A percentile compares a stretch with the other conserved stretches of the same genome.
phyloP scores from a whole-genome alignment of 2,113 vertebrate genomes.

The Riparia riparia region DNA sequence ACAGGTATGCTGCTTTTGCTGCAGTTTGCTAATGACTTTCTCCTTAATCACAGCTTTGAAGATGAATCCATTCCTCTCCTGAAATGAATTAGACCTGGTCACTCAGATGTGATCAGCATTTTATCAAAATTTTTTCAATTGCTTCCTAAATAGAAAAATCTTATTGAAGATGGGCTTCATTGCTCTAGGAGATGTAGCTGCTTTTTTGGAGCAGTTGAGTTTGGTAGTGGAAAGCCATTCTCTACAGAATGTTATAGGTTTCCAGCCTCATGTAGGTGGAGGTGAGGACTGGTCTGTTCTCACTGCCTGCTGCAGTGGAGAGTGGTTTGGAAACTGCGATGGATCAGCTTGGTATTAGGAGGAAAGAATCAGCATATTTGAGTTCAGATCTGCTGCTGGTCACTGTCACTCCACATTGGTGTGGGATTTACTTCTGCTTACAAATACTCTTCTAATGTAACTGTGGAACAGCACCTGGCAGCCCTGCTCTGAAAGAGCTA shows the following conservation, averaged over 20 bases:
- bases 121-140: not conserved
- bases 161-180: not conserved
- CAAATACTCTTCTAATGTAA: not conserved
- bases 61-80: not conserved
- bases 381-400: not conserved
- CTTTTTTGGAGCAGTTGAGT: not conserved
- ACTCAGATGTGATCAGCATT: not conserved
- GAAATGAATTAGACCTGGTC: not conserved
- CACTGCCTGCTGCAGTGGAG: not conserved
- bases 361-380: not conserved
- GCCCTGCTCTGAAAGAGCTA: not conserved
- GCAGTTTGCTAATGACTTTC: not conserved
- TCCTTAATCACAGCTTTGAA: not conserved
- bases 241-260: not conserved
- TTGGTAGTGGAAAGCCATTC: not conserved
- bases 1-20: slow-evolving; percentile 77
- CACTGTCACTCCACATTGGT: not conserved
- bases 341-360: not conserved
- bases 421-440: not conserved
- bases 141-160: not conserved
- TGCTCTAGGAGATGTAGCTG: not conserved
- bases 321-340: not conserved
- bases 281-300: not conserved
- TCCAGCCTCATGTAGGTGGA: not conserved
- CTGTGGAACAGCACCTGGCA: not conserved